Percentiles rank a stretch among this genome's conserved stretches.
These are phyloP conservation scores for Toxotes lorentzi DNA, from an alignment of 2,797 vertebrate genomes.

Conservation along the genomic window DNA sequence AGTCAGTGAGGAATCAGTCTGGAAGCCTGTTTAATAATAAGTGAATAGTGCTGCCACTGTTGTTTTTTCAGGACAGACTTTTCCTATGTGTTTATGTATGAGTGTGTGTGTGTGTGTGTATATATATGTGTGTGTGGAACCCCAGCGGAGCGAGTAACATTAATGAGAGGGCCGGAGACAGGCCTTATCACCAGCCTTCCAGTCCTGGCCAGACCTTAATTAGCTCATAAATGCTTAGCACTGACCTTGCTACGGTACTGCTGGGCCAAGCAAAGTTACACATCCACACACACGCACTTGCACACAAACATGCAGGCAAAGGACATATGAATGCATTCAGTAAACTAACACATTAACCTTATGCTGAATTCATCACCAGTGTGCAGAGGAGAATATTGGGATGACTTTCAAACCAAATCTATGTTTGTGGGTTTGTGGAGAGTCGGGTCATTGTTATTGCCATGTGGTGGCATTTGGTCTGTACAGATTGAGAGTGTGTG, in stretches of 20 bases:
- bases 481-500: background rate
- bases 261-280: constrained; percentile 27
- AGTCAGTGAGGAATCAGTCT: constrained; percentile 46
- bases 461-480: constrained; percentile 23
- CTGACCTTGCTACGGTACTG: constrained; percentile 53
- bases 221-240: constrained; percentile 77
- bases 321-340: constrained; percentile 20
- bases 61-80: constrained; percentile 59
- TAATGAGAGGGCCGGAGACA: constrained; percentile 75
- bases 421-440: background rate
- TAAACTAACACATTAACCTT: constrained; percentile 16
- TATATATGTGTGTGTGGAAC: constrained; percentile 35
- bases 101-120: constrained; percentile 22
- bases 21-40: constrained; percentile 62
- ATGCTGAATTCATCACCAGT: constrained; percentile 9
- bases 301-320: constrained; percentile 26
- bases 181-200: constrained; percentile 76
- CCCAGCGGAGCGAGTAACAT: constrained; percentile 69
- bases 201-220: constrained; percentile 77
- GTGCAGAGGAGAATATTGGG: background rate
- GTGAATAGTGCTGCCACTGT: constrained; percentile 69
- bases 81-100: constrained; percentile 17
- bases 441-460: background rate
- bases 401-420: background rate
- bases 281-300: background rate